phyloP scores from a whole-genome alignment of 2,113 vertebrate genomes.

The Damaliscus lunatus region DNA sequence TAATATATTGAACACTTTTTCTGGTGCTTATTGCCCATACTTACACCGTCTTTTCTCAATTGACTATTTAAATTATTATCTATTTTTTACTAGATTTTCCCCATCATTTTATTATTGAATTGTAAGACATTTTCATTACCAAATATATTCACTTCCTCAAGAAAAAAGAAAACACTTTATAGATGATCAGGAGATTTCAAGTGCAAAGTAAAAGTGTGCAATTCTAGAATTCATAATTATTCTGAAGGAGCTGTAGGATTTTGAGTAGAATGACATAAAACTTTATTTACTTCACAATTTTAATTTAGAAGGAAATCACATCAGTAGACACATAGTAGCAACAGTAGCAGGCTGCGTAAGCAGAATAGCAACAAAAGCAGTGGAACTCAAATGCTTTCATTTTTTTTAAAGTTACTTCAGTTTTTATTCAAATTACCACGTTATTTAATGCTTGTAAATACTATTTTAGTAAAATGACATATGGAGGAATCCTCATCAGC shows the following conservation, averaged over 20 bases:
- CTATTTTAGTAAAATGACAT: background rate
- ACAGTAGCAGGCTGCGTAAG: fast-evolving
- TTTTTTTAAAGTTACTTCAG: background rate
- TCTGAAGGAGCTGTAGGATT: background rate
- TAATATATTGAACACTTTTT: background rate
- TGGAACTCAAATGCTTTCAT: background rate
- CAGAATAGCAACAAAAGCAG: background rate
- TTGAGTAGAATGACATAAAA: background rate
- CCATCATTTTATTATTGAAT: background rate
- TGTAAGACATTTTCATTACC: background rate
- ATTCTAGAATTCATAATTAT: background rate
- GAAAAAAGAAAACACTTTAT: background rate
- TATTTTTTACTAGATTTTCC: background rate
- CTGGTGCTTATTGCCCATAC: background rate
- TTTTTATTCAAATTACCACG: background rate
- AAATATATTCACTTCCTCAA: background rate
- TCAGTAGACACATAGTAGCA: background rate
- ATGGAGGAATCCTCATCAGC: constrained; percentile 26
- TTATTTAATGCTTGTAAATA: background rate
- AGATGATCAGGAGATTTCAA: background rate
- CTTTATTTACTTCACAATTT: background rate
- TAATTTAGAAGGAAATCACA: background rate
- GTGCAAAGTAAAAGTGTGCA: background rate
- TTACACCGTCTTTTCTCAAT: background rate
- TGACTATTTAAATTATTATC: background rate